phyloP scores from a whole-genome alignment of 2,113 vertebrate genomes.

The Halcyon malimbica region DNA sequence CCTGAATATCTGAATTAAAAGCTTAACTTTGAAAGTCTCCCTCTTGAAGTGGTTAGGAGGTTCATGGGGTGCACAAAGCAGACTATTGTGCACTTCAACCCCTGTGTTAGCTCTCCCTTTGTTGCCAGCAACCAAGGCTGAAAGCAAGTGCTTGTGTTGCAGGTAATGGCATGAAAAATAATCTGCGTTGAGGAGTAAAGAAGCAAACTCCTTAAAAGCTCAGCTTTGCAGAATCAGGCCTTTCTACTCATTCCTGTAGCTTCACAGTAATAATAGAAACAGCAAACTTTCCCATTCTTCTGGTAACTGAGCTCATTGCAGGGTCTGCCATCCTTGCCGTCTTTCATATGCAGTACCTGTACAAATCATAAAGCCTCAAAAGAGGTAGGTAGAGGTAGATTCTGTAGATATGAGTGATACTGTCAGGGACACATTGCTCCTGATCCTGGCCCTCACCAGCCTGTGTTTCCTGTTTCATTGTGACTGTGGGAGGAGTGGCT shows the following conservation, averaged over 20 bases:
- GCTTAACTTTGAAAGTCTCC: not conserved
- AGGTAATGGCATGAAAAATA: not conserved
- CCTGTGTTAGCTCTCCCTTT: not conserved
- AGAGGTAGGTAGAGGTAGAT: not conserved
- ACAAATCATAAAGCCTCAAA: not conserved
- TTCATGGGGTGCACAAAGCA: not conserved
- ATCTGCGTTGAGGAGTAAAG: not conserved
- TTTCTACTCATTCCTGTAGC: not conserved
- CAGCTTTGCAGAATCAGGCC: not conserved
- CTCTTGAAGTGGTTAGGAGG: not conserved
- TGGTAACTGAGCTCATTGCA: not conserved
- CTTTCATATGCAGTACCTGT: not conserved
- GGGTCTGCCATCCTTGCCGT: not conserved
- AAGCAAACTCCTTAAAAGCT: not conserved
- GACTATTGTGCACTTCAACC: not conserved
- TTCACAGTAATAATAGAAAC: not conserved
- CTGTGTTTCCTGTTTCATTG: not conserved
- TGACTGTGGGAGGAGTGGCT: not conserved
- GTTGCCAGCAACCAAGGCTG: not conserved
- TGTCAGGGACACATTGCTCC: not conserved
- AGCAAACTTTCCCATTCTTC: not conserved
- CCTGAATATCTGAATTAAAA: slow-evolving; percentile 12
- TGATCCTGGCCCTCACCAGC: not conserved
- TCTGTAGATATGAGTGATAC: not conserved
- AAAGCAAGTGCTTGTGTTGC: not conserved